Conservation (phyloP, 1,140 invertebrate species). For the Carposina sasakii region DNA sequence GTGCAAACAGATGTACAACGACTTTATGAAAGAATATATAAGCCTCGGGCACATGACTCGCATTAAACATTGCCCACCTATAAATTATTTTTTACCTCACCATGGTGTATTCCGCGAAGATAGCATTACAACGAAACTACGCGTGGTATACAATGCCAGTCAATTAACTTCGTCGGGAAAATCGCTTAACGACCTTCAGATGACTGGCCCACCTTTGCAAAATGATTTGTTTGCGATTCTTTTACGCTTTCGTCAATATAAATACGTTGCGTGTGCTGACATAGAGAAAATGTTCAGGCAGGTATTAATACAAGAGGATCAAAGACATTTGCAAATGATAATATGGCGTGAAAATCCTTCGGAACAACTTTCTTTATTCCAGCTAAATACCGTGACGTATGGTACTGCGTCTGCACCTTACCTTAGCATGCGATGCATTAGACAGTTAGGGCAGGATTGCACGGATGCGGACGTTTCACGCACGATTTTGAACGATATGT, state of each 20-base stretch:
- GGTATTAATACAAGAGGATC: too few species aligned
- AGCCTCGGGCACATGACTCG: constrained; percentile 28
- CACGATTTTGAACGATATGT: too few species aligned
- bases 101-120: constrained; percentile 35
- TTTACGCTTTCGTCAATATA: constrained; percentile 24
- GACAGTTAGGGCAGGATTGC: too few species aligned
- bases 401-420: too few species aligned
- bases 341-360: too few species aligned
- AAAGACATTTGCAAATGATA: too few species aligned
- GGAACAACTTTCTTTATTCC: too few species aligned
- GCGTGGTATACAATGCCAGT: constrained; percentile 41
- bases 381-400: too few species aligned
- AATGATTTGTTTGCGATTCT: constrained; percentile 38
- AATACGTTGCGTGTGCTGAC: too few species aligned
- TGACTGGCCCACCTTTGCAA: constrained; percentile 41
- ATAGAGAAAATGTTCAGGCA: too few species aligned
- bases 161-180: constrained; percentile 19
- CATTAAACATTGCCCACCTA: not conserved
- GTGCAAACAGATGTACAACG: constrained; percentile 21
- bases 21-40: constrained; percentile 34
- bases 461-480: too few species aligned
- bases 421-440: too few species aligned
- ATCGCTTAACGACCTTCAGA: constrained; percentile 40
- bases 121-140: constrained; percentile 36
- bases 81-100: constrained; percentile 48